Evolutionary conservation across 2,113 vertebrate species (phyloP), one percentile per base, ranked within the genome.

Genomic region (Bubo bubo): DNA sequence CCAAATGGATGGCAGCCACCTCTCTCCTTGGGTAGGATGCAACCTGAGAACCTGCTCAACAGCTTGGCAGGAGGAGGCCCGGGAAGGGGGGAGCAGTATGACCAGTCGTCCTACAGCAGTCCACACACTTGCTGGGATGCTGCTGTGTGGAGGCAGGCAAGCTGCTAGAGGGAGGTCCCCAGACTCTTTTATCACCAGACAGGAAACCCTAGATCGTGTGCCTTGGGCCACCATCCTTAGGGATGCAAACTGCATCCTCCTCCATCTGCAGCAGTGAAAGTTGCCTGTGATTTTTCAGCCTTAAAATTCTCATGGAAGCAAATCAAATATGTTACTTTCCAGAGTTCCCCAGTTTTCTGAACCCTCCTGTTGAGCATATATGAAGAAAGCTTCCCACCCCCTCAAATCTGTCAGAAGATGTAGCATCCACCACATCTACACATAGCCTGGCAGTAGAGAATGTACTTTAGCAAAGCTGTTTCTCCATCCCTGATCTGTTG

Each of bases 181-280:
- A 17, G 21, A 18, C 26, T 58, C 59, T 39, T 52, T 86, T 8
- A 13, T 62, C 39, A 35, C 12, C 17, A 52, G 35, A 2, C 2
- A 5, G 32, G 68, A 91, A 32, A 68, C 35, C 0, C 4, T 53
- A 7, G 6, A 6, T 14, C 0, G 0, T 1, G 2, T 59, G 79
- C 58, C 41, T 39, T 53, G 16, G 18, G 14, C n/a, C 41, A 37
- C n/a, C 22, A 9, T 26, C 50, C 71, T 53, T 12, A 12, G 19
- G 68, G 45, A 41, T n/a, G 12, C 15, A 60, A 79, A 23, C 20
- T 34, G 20, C 3, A 2, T 35, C 67, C 16, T 74, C 14, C 30
- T 90, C 43, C 35, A 30, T 82, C 45, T 73, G 50, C 66, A 39
- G 39, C 14, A 79, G 18, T 53, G 30, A 39, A 24, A 35, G 45